Evolutionary conservation across 2,113 vertebrate species (phyloP).

Genomic region (Alces alces): DNA sequence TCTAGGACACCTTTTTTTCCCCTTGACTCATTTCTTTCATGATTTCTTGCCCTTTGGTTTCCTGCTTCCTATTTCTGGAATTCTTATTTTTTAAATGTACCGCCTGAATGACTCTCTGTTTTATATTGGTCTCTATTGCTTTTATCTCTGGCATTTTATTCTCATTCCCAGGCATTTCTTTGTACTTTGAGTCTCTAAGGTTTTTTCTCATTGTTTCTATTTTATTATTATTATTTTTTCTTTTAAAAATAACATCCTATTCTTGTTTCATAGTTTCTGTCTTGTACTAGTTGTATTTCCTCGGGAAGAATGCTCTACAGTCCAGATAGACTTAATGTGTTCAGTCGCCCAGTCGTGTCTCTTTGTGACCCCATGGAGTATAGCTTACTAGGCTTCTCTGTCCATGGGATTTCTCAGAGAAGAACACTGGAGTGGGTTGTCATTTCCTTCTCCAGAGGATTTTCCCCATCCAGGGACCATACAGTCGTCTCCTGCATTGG

Average conservation of each 20-base stretch:
- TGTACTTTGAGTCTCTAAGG: not conserved
- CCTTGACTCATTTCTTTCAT: not conserved
- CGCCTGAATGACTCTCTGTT: not conserved
- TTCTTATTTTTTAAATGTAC: not conserved
- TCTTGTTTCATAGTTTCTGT: not conserved
- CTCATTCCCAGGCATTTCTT: not conserved
- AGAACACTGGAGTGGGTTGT: not conserved
- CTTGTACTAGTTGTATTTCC: not conserved
- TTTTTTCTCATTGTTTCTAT: not conserved
- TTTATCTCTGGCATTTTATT: not conserved
- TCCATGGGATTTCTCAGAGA: not conserved
- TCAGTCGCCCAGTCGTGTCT: not conserved
- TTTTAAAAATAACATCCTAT: not conserved
- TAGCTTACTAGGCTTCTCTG: not conserved
- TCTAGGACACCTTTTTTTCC: not conserved
- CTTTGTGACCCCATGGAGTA: not conserved
- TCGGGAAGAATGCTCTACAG: not conserved
- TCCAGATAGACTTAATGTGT: not conserved
- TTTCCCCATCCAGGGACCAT: not conserved
- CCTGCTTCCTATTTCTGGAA: not conserved
- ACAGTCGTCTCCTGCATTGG: not conserved
- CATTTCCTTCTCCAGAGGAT: not conserved
- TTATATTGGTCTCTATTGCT: not conserved
- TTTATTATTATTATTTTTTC: not conserved
- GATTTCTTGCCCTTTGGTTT: not conserved